Evolutionary conservation across 2,113 vertebrate species (phyloP).

Genomic region (Hemiscyllium ocellatum): DNA sequence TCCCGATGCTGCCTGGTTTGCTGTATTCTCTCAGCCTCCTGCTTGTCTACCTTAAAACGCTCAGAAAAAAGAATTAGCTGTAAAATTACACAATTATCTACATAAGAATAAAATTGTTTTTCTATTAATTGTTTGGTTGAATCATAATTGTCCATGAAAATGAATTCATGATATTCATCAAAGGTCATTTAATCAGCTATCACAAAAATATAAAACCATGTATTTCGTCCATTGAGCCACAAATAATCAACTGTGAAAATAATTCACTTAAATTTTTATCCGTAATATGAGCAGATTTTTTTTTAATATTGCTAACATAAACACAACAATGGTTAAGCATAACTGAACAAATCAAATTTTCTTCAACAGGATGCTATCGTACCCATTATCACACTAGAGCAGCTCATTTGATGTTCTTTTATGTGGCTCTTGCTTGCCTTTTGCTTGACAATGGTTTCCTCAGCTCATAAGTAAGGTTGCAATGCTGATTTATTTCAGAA

Average conservation of each 20-base stretch:
- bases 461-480: background rate
- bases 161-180: background rate
- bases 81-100: background rate
- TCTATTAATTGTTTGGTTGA: background rate
- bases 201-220: background rate
- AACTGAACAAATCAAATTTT: background rate
- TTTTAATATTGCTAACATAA: background rate
- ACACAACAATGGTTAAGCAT: background rate
- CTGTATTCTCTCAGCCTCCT: too few relatives aligned
- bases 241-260: background rate
- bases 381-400: background rate
- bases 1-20: too few relatives aligned
- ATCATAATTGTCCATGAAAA: background rate
- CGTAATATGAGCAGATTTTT: background rate
- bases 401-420: background rate
- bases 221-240: background rate
- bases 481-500: conserved; percentile 15
- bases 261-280: background rate
- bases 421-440: background rate
- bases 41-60: too few relatives aligned
- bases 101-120: background rate
- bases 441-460: background rate
- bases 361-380: background rate
- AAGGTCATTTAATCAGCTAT: background rate
- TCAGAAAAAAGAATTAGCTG: background rate